A percentile compares a stretch with the other conserved stretches of the same genome.
Evolutionary conservation across 2,888 invertebrate species (phyloP).

Genomic region (Ophion obscuratus): DNA sequence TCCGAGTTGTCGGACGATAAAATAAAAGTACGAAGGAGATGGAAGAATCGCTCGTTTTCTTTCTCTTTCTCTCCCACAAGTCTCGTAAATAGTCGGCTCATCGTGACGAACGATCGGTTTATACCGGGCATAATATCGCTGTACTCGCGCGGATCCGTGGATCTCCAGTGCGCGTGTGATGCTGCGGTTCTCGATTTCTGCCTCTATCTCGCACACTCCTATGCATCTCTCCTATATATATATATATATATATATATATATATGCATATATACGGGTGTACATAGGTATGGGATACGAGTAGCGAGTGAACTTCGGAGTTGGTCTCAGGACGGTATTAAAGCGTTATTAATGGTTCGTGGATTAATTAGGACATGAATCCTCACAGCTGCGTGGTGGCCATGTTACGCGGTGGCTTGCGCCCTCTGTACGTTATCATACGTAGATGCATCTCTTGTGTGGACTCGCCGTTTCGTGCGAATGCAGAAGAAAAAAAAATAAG

Average conservation of each 20-base stretch:
- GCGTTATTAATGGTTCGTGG: conserved; percentile 70
- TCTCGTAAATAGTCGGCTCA: conserved; percentile 69
- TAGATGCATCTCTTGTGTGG: conserved; percentile 29
- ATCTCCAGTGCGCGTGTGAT: conserved; percentile 36
- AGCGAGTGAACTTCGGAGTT: conserved; percentile 65
- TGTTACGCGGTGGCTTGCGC: conserved; percentile 31
- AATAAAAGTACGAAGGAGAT: conserved; percentile 46
- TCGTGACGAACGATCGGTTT: conserved; percentile 69
- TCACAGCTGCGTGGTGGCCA: conserved; percentile 31
- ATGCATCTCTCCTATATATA: conserved; percentile 8
- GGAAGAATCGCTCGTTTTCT: conserved; percentile 52
- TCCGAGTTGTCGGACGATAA: conserved; percentile 48
- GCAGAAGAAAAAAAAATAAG: background rate
- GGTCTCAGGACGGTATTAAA: conserved; percentile 67
- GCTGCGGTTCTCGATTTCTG: conserved; percentile 32
- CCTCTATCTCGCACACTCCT: conserved; percentile 31
- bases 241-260: background rate
- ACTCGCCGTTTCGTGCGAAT: background rate
- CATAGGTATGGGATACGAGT: conserved; percentile 26
- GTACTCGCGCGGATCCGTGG: conserved; percentile 33
- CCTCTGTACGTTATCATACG: conserved; percentile 30
- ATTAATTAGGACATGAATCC: conserved; percentile 72
- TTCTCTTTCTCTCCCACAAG: conserved; percentile 44
- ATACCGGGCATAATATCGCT: conserved; percentile 51
- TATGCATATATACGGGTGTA: conserved; percentile 23